Conservation (phyloP, 2,888 invertebrate species). For the Luffia ferchaultella region DNA sequence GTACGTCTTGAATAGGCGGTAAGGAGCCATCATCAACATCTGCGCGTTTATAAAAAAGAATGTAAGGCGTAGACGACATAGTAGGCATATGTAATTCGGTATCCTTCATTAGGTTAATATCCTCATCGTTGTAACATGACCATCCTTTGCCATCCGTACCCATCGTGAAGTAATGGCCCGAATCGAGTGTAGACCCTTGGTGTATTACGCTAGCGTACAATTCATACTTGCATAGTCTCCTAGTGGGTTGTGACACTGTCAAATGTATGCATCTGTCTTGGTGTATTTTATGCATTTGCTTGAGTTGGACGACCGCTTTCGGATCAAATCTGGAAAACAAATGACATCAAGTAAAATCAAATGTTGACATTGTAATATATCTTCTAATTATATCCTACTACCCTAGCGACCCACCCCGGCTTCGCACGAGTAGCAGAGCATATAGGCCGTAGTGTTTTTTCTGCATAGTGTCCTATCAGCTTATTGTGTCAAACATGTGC, state of each 20-base stretch:
- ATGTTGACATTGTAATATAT: neutral
- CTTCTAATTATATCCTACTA: neutral
- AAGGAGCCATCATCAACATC: slow-evolving; percentile 45
- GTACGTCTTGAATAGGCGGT: slow-evolving; percentile 35
- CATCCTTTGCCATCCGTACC: slow-evolving; percentile 75
- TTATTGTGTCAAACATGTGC: too few species aligned
- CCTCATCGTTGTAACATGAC: slow-evolving; percentile 84
- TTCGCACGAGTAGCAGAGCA: too few species aligned
- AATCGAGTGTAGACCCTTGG: slow-evolving; percentile 82
- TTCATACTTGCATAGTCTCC: slow-evolving; percentile 61
- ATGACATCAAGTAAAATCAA: neutral
- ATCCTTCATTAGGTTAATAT: slow-evolving; percentile 69
- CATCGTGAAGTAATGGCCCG: slow-evolving; percentile 89
- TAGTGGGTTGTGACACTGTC: slow-evolving; percentile 33
- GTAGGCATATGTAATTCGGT: slow-evolving; percentile 69
- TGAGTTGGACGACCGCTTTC: slow-evolving; percentile 73
- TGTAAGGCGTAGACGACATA: slow-evolving; percentile 83
- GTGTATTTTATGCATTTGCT: slow-evolving; percentile 75
- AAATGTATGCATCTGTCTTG: slow-evolving; percentile 64
- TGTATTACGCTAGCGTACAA: slow-evolving; percentile 88
- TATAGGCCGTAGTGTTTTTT: too few species aligned
- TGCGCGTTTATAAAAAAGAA: slow-evolving; percentile 73
- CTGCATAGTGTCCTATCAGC: too few species aligned
- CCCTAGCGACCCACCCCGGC: too few species aligned
- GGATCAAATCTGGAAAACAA: slow-evolving; percentile 36